Evolutionary conservation across 2,113 vertebrate genomes (phyloP).

Genomic region (Xiphorhynchus elegans): DNA sequence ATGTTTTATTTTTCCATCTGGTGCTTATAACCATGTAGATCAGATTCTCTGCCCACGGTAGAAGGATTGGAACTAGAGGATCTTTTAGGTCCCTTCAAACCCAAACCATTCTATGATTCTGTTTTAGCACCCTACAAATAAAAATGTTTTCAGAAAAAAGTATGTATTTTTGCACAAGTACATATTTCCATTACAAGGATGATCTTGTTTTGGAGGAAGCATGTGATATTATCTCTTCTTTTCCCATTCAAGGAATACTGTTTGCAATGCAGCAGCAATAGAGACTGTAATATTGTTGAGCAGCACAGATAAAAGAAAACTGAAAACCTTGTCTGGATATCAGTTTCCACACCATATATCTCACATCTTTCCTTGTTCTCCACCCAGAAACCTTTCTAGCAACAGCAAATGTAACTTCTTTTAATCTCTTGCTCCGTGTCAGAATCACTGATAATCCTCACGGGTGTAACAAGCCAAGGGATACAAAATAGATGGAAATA

Average conservation of each 20-base stretch:
- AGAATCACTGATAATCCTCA: not conserved
- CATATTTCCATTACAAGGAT: rapidly evolving
- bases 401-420: not conserved
- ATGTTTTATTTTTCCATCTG: not conserved
- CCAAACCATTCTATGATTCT: not conserved
- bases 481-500: not conserved
- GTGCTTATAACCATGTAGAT: not conserved
- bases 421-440: not conserved
- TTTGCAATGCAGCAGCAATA: not conserved
- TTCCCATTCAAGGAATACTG: not conserved
- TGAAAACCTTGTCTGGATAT: not conserved
- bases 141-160: not conserved
- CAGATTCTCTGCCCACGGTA: not conserved
- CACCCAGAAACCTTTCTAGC: not conserved
- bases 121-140: not conserved
- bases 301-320: not conserved
- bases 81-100: not conserved
- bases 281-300: not conserved
- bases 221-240: not conserved
- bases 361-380: not conserved
- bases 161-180: not conserved
- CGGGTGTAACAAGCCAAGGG: not conserved
- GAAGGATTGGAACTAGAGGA: not conserved
- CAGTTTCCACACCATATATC: not conserved
- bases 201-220: not conserved